Evolutionary conservation across 2,888 invertebrate genomes (phyloP).

Genomic region (Torymus aiolomorphi): DNA sequence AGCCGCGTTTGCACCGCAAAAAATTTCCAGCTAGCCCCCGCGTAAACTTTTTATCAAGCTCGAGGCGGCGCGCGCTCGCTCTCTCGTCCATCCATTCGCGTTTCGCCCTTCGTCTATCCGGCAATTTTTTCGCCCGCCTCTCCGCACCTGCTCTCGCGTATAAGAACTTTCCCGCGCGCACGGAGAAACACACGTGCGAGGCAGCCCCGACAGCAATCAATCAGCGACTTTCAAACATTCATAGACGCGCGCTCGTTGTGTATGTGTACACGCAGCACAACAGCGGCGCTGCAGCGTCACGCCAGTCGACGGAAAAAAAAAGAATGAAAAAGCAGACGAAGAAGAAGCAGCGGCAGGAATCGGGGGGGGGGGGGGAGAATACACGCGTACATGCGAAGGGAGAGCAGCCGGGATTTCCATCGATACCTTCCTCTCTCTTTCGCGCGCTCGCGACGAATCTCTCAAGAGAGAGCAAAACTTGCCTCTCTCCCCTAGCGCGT

Average conservation of each 20-base stretch:
- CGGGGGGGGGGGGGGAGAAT: not conserved
- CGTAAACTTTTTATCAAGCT: too few relatives aligned
- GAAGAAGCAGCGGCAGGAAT: not conserved
- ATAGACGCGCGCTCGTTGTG: not conserved
- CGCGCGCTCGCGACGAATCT: constrained; percentile 16
- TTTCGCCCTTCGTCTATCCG: too few relatives aligned
- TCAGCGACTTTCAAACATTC: constrained; percentile 35
- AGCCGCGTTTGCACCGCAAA: too few relatives aligned
- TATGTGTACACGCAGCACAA: too few relatives aligned
- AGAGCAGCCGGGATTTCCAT: constrained; percentile 18
- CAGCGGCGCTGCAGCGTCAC: not conserved
- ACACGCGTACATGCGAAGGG: too few relatives aligned
- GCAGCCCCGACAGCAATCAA: constrained; percentile 41
- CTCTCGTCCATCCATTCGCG: too few relatives aligned
- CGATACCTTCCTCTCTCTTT: constrained; percentile 24
- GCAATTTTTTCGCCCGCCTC: too few relatives aligned
- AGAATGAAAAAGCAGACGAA: not conserved
- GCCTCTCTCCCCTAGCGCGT: not conserved
- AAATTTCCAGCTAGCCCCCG: too few relatives aligned
- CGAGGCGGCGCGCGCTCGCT: too few relatives aligned
- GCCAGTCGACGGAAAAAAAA: not conserved
- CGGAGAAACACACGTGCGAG: not conserved
- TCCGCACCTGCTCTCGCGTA: too few relatives aligned
- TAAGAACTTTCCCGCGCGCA: too few relatives aligned
- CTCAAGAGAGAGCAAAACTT: constrained; percentile 3